Base-by-base conservation (phyloP, 2,113 vertebrate genomes). In the Corythornis vintsioides region DNA sequence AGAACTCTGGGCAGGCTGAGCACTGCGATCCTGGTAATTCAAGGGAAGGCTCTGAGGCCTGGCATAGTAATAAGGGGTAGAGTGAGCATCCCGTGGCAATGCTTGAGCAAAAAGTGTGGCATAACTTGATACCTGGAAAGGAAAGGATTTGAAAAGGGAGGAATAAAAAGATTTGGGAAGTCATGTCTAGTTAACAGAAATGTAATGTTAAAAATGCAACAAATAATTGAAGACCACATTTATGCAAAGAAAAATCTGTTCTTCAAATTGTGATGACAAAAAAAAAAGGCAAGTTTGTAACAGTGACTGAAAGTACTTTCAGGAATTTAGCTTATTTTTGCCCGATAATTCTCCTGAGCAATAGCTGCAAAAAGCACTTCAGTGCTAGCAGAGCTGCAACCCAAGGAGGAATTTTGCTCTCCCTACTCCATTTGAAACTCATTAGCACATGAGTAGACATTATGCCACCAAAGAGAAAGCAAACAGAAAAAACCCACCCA, bases 61-160 rank as follows among this genome's bases (percentile, higher is more conserved):
- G 60, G 99, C 98, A 63, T 98, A 99, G 97, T 99, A 99, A 93
- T 99, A 99, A 3, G 99, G 99, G 22, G 99, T 99, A 21, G 99
- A 99, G 93, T 99, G 99, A 82, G 99, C 98, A 69, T 99, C 99
- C 70, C 99, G 97, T 17, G 99, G 99, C 72, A 99, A 97, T 1
- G 98, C 98, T 90, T 99, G 99, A 83, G 99, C 98, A 75, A 99
- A 99, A 60, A 99, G 94, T 0, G 98, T 91, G 11, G 98, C 98
- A 56, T 98, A 99, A 95, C 96, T 98, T 55, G 98, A 98, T 29
- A 98, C 98, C 99, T 99, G 96, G 21, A 85, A 81, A 35, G 6
- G 16, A 90, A 73, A 88, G 24, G 19, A 65, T 84, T 82, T 72
- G n/a, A 71, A 78, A 75, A 71, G 7, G 10, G 7, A 87, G 2